Evolutionary conservation across 2,888 invertebrate genomes (phyloP).

Genomic region (Apotomis betuletana): DNA sequence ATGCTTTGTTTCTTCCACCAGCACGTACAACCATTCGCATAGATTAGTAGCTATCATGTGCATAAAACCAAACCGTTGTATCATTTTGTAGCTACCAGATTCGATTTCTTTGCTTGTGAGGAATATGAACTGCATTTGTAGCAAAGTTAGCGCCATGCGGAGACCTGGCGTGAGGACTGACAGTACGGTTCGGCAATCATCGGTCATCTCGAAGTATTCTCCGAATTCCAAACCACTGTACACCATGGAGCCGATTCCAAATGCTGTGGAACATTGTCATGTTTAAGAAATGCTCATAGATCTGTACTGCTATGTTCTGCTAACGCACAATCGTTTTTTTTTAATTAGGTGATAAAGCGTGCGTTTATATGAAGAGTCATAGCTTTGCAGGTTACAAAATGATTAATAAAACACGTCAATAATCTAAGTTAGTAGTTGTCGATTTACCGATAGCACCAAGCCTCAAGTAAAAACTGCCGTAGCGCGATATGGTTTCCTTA

Average conservation of each 20-base stretch:
- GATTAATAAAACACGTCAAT: background rate
- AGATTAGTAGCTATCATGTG: conserved; percentile 97
- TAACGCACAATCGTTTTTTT: too few species aligned
- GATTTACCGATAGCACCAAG: conserved; percentile 90
- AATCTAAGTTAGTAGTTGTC: background rate
- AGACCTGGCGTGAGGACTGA: conserved; percentile 91
- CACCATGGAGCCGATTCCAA: conserved; percentile 87
- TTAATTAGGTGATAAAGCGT: too few species aligned
- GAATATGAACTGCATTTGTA: conserved; percentile 97
- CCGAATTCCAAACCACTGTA: conserved; percentile 88
- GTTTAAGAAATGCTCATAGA: background rate
- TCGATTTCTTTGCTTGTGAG: conserved; percentile 90
- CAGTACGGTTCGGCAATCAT: conserved; percentile 85
- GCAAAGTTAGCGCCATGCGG: conserved; percentile 92
- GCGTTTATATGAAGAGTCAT: too few species aligned
- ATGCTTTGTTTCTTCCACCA: conserved; percentile 94
- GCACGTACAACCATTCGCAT: conserved; percentile 95
- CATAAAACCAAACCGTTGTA: conserved; percentile 95
- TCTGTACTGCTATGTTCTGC: too few species aligned
- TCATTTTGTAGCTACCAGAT: conserved; percentile 86
- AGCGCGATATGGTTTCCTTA: conserved; percentile 81
- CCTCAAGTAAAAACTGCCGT: conserved; percentile 94
- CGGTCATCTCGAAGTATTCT: conserved; percentile 89
- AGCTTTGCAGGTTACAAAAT: background rate
- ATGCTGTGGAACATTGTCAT: conserved; percentile 58